A percentile compares a stretch with the other conserved stretches of the same genome.
phyloP scores from a whole-genome alignment of 2,113 vertebrate genomes.

The Gallinago media region DNA sequence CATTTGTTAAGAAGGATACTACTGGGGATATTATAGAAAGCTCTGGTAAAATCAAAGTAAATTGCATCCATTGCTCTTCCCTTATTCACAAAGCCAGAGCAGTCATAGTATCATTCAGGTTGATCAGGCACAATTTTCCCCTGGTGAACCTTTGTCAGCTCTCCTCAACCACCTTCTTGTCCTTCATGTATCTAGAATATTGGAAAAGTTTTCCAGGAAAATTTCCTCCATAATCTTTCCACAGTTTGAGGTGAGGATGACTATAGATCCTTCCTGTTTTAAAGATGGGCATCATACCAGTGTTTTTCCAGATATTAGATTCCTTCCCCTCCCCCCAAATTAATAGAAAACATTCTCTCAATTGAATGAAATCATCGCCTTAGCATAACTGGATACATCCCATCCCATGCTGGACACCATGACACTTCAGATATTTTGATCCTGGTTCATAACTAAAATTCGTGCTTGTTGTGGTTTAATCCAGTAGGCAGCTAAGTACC shows the following conservation, averaged over 20 bases:
- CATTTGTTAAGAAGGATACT: background rate
- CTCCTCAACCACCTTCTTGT: background rate
- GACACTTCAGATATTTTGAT: background rate
- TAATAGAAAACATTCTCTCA: background rate
- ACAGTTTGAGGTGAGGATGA: background rate
- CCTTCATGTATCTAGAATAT: background rate
- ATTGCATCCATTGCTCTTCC: background rate
- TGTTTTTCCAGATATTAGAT: background rate
- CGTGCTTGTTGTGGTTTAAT: background rate
- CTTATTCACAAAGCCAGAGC: background rate
- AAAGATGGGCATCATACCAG: background rate
- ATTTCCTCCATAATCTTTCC: background rate
- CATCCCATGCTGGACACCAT: background rate
- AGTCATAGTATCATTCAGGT: background rate
- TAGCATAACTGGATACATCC: background rate
- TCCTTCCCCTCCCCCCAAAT: background rate
- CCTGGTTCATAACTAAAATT: background rate
- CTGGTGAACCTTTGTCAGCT: background rate
- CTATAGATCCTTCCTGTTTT: background rate
- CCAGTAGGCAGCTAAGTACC: background rate
- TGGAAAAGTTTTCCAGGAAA: background rate
- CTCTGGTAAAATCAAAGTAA: background rate
- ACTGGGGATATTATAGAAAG: background rate
- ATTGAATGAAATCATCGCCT: background rate
- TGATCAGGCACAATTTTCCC: background rate